Evolutionary conservation across 2,888 invertebrate species (phyloP), one percentile per base, ranked within the genome.

Genomic region (Lysandra bellargus): DNA sequence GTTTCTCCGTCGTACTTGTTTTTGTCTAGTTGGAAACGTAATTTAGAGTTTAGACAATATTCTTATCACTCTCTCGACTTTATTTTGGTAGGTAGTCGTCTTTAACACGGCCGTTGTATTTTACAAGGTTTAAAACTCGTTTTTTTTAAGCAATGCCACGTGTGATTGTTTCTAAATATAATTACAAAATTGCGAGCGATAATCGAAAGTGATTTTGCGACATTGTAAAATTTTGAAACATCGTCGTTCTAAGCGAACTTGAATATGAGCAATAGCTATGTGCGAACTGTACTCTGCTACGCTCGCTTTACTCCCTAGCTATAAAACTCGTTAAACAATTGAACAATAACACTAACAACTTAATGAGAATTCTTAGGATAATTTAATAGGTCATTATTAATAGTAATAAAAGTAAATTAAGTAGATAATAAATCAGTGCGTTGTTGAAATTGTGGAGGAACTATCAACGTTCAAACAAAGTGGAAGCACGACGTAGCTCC

Each of bases 401-500:
- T 69, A 69, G 17, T 69, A 33, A 69, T 69, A 69, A 69, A 69
- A 17, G 12, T 69, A 37, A 37, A 64, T 61, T 23, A 37, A 64
- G 23, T 23, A 30, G 64, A 64, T 33, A 69, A 37, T 12, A 69
- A 76, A 76, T 6, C 53, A 23, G 33, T 23, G 73, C n/a, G 60
- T 44, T 79, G 79, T 79, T 78, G 78, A 69, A 78, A 73, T 57
- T 73, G 72, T 72, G 37, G 72, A 49, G 79, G 53, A 49, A 78
- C 44, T 78, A 78, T 78, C 78, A 78, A 57, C 78, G 76, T 79
- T 77, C 37, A 78, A 80, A 60, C 78, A 80, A 4, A 40, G n/a
- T 49, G 57, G 44, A 33, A 78, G 79, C 78, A 79, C 79, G 80
- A 79, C 79, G 80, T 79, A 80, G 74, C 73, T 60, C 60, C 57